Evolutionary conservation across 2,797 vertebrate species (phyloP).

Genomic region (Gallinago stenura): DNA sequence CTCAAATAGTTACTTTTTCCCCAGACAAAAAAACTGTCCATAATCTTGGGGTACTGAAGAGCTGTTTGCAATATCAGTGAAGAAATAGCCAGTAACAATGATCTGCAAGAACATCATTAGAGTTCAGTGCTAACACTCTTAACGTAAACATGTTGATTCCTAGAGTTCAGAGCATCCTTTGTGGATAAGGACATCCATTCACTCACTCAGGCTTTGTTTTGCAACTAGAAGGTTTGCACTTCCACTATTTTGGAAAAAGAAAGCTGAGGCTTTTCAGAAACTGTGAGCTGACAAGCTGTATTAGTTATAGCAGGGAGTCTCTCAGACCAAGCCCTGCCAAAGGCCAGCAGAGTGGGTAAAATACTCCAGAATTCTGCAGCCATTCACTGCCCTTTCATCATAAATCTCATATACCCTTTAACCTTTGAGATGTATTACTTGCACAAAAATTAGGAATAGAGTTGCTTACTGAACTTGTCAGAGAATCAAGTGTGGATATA

Average conservation of each 20-base stretch:
- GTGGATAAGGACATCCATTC: neutral
- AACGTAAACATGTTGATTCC: neutral
- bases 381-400: neutral
- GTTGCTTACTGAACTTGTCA: neutral
- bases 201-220: neutral
- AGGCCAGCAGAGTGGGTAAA: slow-evolving; percentile 7
- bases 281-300: neutral
- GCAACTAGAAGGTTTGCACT: neutral
- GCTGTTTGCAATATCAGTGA: neutral
- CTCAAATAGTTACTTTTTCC: neutral
- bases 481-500: neutral
- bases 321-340: neutral
- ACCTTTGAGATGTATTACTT: neutral
- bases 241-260: neutral
- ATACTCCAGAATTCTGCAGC: slow-evolving; percentile 7
- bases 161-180: neutral
- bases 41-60: neutral
- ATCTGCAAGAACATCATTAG: neutral
- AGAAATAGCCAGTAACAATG: neutral
- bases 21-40: neutral
- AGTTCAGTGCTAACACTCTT: neutral
- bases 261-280: slow-evolving; percentile 15
- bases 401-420: slow-evolving; percentile 7
- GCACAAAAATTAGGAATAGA: neutral
- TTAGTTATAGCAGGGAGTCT: neutral